Base-by-base conservation (phyloP, 2,888 invertebrate genomes). In the Ormyrus nitidulus region DNA sequence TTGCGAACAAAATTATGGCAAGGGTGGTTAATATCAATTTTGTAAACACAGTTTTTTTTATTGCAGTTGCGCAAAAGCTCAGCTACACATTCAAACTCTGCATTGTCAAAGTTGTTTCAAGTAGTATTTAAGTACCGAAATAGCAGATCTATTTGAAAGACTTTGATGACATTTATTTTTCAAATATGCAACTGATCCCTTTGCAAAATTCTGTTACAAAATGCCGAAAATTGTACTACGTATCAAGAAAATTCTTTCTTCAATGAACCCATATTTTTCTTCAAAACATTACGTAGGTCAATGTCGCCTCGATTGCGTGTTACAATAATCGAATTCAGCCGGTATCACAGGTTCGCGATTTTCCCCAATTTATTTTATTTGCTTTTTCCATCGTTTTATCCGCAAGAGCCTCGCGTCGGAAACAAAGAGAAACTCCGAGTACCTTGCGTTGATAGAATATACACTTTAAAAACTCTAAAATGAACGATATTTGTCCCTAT, bases 301-400 rank as follows among this genome's bases (percentile, higher is more conserved):
- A 73, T 64, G 48, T 77, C 68, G 46, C 64, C 51, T 59, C 54
- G 56, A 11, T 70, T 62, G 69, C 65, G n/a, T 56, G 46, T 80
- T 73, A 69, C 66, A 71, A 76, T 68, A 58, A 61, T 71, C 66
- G 54, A 79, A 81, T 79, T 65, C 34, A 72, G 72, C 72, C 68
- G 64, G 69, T 81, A 81, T 81, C 79, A 81, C 81, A 79, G 81
- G 73, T 69, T 77, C 9, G 77, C 73, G 56, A 79, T 77, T 62
- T 79, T 81, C 46, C 71, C 62, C 81, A 81, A 65, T 65, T 68
- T 73, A 10, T 34, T 66, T 13, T 49, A 51, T 34, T 8, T 58
- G 71, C 4, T 77, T 58, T 48, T 44, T 19, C 34, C 34, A 59
- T 54, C 53, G 49, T 53, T 65, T 58, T 58, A 58, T 69, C 56